Conservation (phyloP, 2,888 invertebrate genomes). For the Miltochrista miniata region DNA sequence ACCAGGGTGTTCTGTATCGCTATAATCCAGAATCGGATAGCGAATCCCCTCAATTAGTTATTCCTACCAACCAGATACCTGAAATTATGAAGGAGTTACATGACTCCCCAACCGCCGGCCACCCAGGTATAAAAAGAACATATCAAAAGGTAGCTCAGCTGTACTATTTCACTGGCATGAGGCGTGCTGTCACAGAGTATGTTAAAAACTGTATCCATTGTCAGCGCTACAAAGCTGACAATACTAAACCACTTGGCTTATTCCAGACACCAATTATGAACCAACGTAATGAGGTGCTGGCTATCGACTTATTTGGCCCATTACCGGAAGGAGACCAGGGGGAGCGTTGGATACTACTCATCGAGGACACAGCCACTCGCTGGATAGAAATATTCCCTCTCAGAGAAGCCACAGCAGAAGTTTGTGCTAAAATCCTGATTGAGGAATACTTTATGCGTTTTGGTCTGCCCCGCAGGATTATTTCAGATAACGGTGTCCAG, state of each 20-base stretch:
- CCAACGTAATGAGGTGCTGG: no score
- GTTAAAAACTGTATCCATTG: no score
- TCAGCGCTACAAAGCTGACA: no score
- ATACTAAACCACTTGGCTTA: not conserved
- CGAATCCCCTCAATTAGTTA: not conserved
- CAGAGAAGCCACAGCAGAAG: not conserved
- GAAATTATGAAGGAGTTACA: not conserved
- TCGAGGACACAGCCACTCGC: not conserved
- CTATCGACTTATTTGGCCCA: no score
- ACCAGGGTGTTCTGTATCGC: no score
- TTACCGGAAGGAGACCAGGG: not conserved
- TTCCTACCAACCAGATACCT: not conserved
- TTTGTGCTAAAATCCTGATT: conserved; percentile 1
- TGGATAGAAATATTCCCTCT: not conserved
- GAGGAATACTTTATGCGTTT: not conserved
- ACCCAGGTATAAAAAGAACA: not conserved
- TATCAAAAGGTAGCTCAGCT: no score
- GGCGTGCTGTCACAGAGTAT: no score
- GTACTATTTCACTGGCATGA: no score
- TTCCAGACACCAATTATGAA: not conserved
- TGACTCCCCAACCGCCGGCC: not conserved
- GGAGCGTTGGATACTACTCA: not conserved
- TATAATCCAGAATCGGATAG: no score
- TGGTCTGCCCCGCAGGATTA: not conserved
- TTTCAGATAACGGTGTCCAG: not conserved